phyloP scores from a whole-genome alignment of 2,797 vertebrate genomes.

The Geotrypetes seraphini region DNA sequence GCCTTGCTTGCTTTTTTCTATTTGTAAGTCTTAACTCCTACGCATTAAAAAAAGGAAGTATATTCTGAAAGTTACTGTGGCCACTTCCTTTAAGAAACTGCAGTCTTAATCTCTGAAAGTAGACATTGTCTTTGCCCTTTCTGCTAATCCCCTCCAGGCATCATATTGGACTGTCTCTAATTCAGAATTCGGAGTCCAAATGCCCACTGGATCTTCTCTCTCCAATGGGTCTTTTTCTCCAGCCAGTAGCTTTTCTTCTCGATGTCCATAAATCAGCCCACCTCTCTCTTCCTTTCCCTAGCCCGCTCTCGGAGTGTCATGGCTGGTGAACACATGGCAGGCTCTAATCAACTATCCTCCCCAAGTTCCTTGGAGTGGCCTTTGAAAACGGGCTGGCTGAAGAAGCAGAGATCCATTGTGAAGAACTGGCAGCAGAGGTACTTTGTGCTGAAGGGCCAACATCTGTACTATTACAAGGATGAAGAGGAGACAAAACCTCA shows the following conservation, averaged over 20 bases:
- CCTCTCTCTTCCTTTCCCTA: slow-evolving; percentile 33
- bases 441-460: slow-evolving; percentile 77
- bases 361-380: slow-evolving; percentile 66
- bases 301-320: slow-evolving; percentile 81
- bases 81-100: slow-evolving; percentile 49
- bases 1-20: too few species aligned
- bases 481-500: slow-evolving; percentile 76
- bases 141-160: not conserved
- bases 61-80: slow-evolving; percentile 43
- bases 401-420: slow-evolving; percentile 85
- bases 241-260: too few species aligned
- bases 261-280: not conserved
- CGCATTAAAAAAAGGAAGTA: slow-evolving; percentile 59
- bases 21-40: slow-evolving; percentile 43
- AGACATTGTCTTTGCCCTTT: not conserved
- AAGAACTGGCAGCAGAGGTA: slow-evolving; percentile 92
- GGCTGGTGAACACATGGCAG: slow-evolving; percentile 51
- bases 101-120: not conserved
- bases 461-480: slow-evolving; percentile 84
- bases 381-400: slow-evolving; percentile 84
- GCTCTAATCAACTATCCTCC: slow-evolving; percentile 17
- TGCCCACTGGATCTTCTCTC: not conserved
- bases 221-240: too few species aligned
- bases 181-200: too few species aligned
- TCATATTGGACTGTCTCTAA: fast-evolving